phyloP scores from a whole-genome alignment of 2,888 invertebrate genomes.

The Incurvaria masculella region DNA sequence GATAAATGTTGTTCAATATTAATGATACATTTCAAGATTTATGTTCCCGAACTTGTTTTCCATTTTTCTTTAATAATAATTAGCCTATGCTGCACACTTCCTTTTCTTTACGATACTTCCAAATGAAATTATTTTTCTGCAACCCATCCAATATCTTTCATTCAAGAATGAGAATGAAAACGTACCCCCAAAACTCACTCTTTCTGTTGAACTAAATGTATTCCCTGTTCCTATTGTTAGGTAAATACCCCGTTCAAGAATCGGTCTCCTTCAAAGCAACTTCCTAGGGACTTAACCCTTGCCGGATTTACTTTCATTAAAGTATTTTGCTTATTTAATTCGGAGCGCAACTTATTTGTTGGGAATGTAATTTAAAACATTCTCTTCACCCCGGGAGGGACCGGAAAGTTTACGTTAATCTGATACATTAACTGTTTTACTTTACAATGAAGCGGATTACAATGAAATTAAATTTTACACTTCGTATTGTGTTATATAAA shows the following conservation, averaged over 20 bases:
- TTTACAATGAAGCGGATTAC: background rate
- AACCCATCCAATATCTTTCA: too few species aligned
- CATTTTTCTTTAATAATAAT: too few species aligned
- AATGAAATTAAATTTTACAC: background rate
- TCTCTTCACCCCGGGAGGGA: slow-evolving; percentile 28
- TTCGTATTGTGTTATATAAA: too few species aligned
- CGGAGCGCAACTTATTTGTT: slow-evolving; percentile 51
- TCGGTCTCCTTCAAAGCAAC: background rate
- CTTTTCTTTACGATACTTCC: too few species aligned
- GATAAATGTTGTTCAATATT: too few species aligned
- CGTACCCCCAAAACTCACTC: too few species aligned
- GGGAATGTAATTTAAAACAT: slow-evolving; percentile 53
- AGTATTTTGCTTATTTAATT: slow-evolving; percentile 44
- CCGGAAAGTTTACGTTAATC: slow-evolving; percentile 51
- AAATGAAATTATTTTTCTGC: too few species aligned
- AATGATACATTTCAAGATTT: too few species aligned
- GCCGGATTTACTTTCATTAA: slow-evolving; percentile 39
- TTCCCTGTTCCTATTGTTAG: background rate
- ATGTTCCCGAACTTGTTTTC: too few species aligned
- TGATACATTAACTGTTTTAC: slow-evolving; percentile 33
- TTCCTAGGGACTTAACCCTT: slow-evolving; percentile 23
- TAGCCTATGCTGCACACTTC: too few species aligned
- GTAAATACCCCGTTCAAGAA: background rate
- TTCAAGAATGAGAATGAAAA: too few species aligned
- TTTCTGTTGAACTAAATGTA: too few species aligned